Evolutionary conservation across 1,140 invertebrate genomes (phyloP).

Genomic region (Sitophilus oryzae): DNA sequence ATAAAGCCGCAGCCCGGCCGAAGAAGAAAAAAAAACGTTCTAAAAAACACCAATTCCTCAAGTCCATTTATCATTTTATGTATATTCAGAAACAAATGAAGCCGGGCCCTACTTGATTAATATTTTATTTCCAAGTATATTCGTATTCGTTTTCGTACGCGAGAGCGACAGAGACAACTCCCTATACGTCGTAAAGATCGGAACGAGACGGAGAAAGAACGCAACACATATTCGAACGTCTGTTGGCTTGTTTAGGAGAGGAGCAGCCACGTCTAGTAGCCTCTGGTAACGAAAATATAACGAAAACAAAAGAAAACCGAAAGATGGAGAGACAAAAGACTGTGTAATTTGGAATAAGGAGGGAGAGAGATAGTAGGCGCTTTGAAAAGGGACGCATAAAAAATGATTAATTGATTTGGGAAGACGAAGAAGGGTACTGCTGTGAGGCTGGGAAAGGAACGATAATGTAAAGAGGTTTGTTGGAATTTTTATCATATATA

Average conservation of each 20-base stretch:
- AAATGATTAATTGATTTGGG: slow-evolving; percentile 11
- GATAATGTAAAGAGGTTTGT: no score
- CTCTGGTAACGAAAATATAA: slow-evolving; percentile 24
- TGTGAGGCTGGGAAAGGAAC: no score
- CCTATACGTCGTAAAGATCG: background rate
- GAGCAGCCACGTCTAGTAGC: slow-evolving; percentile 12
- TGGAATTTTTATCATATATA: no score
- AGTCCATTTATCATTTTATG: slow-evolving; percentile 23
- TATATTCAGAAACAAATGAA: slow-evolving; percentile 23
- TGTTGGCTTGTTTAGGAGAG: background rate
- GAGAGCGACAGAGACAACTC: background rate
- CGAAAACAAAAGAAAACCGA: slow-evolving; percentile 14
- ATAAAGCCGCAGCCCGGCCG: background rate
- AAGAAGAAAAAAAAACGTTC: slow-evolving; percentile 4
- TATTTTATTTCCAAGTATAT: slow-evolving; percentile 12
- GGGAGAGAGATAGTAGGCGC: background rate
- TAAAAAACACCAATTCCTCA: slow-evolving; percentile 15
- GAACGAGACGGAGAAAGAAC: background rate
- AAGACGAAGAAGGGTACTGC: slow-evolving; percentile 2
- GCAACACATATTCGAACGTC: background rate
- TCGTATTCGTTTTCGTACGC: background rate
- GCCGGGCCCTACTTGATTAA: slow-evolving; percentile 13
- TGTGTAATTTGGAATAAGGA: background rate
- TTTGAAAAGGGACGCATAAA: slow-evolving; percentile 11
- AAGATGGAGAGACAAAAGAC: slow-evolving; percentile 12